A percentile compares a stretch with the other conserved stretches of the same genome.
Evolutionary conservation across 2,797 vertebrate species (phyloP).

Genomic region (Loris lydekkerianus): DNA sequence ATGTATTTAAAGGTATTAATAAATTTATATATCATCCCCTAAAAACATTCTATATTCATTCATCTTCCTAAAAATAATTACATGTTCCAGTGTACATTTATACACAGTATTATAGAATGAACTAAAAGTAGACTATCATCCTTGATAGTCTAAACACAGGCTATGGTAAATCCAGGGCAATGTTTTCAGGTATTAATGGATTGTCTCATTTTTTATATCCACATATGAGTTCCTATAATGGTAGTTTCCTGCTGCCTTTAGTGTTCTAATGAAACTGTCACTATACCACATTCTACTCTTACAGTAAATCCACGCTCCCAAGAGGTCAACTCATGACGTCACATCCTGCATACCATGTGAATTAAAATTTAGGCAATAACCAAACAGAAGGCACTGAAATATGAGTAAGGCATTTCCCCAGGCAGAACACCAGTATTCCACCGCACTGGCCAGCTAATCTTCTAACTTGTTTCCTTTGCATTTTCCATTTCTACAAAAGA

Average conservation of each 20-base stretch:
- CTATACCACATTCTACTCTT: not conserved
- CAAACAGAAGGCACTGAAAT: not conserved
- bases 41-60: constrained; percentile 8
- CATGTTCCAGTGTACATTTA: not conserved
- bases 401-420: not conserved
- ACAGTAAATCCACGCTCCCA: not conserved
- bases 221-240: not conserved
- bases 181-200: too few species aligned
- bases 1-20: not conserved
- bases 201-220: not conserved
- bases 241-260: not conserved
- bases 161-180: not conserved
- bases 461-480: constrained; percentile 48
- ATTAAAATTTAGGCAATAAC: not conserved
- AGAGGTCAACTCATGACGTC: not conserved
- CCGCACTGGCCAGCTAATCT: not conserved
- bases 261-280: not conserved
- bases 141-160: not conserved
- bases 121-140: not conserved
- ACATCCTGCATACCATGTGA: not conserved
- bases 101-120: not conserved
- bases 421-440: not conserved
- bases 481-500: constrained; percentile 80
- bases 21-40: not conserved
- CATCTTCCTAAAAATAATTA: constrained; percentile 39